Evolutionary conservation across 2,113 vertebrate genomes (phyloP), one percentile per base, ranked within the genome.

Genomic region (Naja naja): DNA sequence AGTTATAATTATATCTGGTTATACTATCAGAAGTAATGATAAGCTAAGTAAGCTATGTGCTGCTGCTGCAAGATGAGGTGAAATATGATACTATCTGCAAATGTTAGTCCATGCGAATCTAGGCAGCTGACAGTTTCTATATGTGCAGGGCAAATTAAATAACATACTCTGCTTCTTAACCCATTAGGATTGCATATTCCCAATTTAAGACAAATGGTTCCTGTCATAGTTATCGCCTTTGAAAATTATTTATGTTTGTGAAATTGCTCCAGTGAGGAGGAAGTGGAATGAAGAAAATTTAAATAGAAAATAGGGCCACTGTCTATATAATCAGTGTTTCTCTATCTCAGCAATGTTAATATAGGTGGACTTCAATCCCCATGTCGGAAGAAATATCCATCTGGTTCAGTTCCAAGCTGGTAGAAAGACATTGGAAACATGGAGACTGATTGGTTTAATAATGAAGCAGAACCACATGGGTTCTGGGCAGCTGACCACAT

Each of bases 1-100:
- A 25, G 45, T 90, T 93, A 20, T 52, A 52, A 30, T 86, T 89
- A 25, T 94, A 52, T 47, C 25, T n/a, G 87, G 1, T 0, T 0
- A 11, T 9, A 0, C 0, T 55, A 6, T 22, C 64, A 22, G 52
- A 74, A 87, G 90, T 89, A 90, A 8, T 0, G 0, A 23, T 89
- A 55, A 56, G 25, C 55, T 45, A 14, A 23, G 9, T 30, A n/a
- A 69, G 12, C 27, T n/a, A 60, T 69, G 8, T 0, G 0, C 22
- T 11, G 3, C 45, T 18, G 49, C 47, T 53, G 49, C 45, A 87
- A 52, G 45, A 14, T 30, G 25, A 47, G 27, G n/a, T 87, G 86
- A 87, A 87, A 87, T 30, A 87, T 27, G 25, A 27, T 87, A 87
- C 10, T 52, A n/a, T 9, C 7, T 43, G 74, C 74, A 81, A 43